Conservation (phyloP, 53 echinoderm and acorn worm species). For the Zoroaster sp. region DNA sequence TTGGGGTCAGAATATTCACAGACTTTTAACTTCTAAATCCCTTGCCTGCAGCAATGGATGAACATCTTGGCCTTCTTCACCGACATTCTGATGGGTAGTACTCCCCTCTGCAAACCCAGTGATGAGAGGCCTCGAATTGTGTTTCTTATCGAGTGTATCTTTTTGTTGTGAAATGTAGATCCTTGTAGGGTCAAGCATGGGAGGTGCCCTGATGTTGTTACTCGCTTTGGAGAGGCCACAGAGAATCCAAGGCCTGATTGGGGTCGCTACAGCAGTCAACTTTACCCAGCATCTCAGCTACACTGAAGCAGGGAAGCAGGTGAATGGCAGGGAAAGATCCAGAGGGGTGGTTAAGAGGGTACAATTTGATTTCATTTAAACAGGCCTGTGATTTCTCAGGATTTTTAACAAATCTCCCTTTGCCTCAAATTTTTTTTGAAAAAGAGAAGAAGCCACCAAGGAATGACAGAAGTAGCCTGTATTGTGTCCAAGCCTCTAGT, state of each 20-base stretch:
- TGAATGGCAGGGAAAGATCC: not conserved
- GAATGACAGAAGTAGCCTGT: no score
- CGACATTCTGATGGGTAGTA: not conserved
- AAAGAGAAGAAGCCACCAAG: no score
- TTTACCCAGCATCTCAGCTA: constrained; percentile 28
- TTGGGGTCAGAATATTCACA: no score
- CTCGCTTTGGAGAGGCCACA: constrained; percentile 75
- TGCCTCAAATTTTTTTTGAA: no score
- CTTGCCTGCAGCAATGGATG: not conserved
- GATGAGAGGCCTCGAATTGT: not conserved
- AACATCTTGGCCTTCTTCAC: not conserved
- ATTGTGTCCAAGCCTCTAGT: no score
- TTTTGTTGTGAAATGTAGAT: constrained; percentile 44
- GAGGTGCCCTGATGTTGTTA: constrained; percentile 73
- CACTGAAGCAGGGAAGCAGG: constrained; percentile 4
- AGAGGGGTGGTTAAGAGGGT: not conserved
- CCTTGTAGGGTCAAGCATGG: constrained; percentile 88
- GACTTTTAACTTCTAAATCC: no score
- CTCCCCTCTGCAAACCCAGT: not conserved
- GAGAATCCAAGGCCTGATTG: constrained; percentile 70
- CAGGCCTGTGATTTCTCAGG: no score
- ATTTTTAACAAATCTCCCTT: no score
- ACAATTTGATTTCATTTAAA: no score
- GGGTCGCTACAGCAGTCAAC: constrained; percentile 60
- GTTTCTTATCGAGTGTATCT: not conserved